Percentiles rank a stretch among this genome's conserved stretches.
Evolutionary conservation across 2,888 invertebrate species (phyloP).

Genomic region (Villa cingulata): DNA sequence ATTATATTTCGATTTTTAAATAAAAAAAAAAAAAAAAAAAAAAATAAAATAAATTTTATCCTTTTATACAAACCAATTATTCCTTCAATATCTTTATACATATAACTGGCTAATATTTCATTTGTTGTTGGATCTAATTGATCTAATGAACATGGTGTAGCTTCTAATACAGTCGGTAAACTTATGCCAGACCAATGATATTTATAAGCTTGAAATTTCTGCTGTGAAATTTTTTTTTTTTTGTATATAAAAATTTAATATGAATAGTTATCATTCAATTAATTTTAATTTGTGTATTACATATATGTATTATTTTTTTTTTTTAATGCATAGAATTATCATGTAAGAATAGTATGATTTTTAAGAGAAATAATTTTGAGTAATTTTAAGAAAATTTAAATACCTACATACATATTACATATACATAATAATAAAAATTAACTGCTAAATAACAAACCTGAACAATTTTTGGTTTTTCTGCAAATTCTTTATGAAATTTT

Average conservation of each 20-base stretch:
- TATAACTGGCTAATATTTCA: slow-evolving; percentile 65
- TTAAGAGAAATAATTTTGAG: too few relatives aligned
- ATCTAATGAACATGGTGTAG: slow-evolving; percentile 82
- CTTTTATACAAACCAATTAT: slow-evolving; percentile 39
- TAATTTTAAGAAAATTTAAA: neutral
- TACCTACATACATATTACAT: neutral
- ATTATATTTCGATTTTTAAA: neutral
- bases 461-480: slow-evolving; percentile 65
- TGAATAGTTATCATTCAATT: neutral
- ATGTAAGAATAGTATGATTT: neutral
- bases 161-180: slow-evolving; percentile 76
- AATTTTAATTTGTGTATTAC: too few relatives aligned
- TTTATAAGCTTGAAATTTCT: slow-evolving; percentile 84
- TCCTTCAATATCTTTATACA: slow-evolving; percentile 74
- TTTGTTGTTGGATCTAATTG: slow-evolving; percentile 83
- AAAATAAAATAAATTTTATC: neutral
- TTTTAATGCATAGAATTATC: neutral
- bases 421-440: neutral
- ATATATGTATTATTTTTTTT: neutral
- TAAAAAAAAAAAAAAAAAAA: neutral
- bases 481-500: slow-evolving; percentile 62
- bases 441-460: slow-evolving; percentile 40
- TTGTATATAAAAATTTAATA: neutral
- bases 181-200: slow-evolving; percentile 93
- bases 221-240: slow-evolving; percentile 11